Evolutionary conservation across 2,113 vertebrate species (phyloP), one percentile per base, ranked within the genome.

Genomic region (Myotis lucifugus): DNA sequence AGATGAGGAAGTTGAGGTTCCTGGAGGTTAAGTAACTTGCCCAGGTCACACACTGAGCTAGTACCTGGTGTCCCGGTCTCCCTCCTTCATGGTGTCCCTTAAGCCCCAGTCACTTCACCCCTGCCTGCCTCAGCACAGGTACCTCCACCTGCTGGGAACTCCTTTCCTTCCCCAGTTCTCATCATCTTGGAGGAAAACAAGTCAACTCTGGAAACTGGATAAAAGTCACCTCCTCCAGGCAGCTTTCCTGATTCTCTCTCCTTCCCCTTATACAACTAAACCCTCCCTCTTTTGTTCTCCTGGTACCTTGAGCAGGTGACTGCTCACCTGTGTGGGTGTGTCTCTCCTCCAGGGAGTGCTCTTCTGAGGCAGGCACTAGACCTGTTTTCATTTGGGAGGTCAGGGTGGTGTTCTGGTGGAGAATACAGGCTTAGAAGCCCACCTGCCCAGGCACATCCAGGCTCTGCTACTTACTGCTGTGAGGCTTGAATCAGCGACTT

Each of bases 211-310:
- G 59, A 94, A 52, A 79, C 10, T 4, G 8, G n/a, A 19, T 70
- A 70, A 90, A 91, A 48, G 59, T 84, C 40, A 66, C 50, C 79
- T 91, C 61, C 61, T 64, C 56, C 76, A 87, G 74, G 83, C 37
- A 27, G 27, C 50, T 86, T 78, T 59, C 67, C 18, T 11, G 25
- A 48, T 59, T 76, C 67, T 66, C 59, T 61, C 29, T 15, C 46
- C 48, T 21, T 61, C 21, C 5, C 40, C 5, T 37, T 18, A 11
- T 3, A 69, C 17, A 40, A 34, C 15, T 4, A 52, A 67, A 32
- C 21, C 8, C 2, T 56, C 27, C 76, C 46, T 81, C 64, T 59
- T 59, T 54, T 11, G 34, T 78, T 89, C 59, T 82, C 14, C 67
- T 23, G 11, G 32, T 48, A 14, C 42, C 13, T 46, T 12, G 4